These are phyloP conservation scores for Holothuria glaberrima DNA, from an alignment of 35 echinoderm and acorn worm genomes.

Conservation along the genomic window DNA sequence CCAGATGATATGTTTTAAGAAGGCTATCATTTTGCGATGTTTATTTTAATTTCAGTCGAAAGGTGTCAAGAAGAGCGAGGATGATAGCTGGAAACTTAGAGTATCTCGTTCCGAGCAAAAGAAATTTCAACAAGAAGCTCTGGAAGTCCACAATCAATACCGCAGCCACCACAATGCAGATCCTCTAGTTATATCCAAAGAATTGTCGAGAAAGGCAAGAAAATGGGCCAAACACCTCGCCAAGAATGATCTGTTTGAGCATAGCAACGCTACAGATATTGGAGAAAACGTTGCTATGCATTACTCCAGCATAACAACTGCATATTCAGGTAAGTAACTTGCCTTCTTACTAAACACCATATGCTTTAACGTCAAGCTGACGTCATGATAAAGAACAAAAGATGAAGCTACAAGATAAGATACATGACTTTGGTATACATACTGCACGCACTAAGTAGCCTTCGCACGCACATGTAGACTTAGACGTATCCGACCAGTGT, in stretches of 20 bases:
- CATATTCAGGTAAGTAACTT: slow-evolving; percentile 78
- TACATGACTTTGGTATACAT: too few species aligned
- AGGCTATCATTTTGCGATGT: neutral
- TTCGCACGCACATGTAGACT: too few species aligned
- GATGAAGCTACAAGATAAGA: too few species aligned
- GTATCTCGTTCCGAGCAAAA: slow-evolving; percentile 46
- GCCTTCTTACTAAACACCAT: too few species aligned
- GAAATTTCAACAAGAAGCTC: slow-evolving; percentile 60
- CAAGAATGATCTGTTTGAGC: slow-evolving; percentile 87
- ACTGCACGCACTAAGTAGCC: too few species aligned
- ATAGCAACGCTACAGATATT: slow-evolving; percentile 77
- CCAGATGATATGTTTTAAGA: too few species aligned
- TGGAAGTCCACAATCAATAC: slow-evolving; percentile 61
- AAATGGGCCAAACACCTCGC: slow-evolving; percentile 80
- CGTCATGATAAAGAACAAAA: too few species aligned
- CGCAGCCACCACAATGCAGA: slow-evolving; percentile 36
- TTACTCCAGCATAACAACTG: slow-evolving; percentile 79
- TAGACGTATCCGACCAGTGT: too few species aligned
- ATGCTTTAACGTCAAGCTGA: too few species aligned
- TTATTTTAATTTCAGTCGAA: neutral
- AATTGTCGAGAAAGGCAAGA: slow-evolving; percentile 26
- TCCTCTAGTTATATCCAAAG: neutral
- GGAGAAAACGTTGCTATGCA: slow-evolving; percentile 99
- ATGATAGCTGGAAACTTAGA: slow-evolving; percentile 9
- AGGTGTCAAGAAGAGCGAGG: neutral